phyloP scores from a whole-genome alignment of 2,888 invertebrate species.

The Drosophila lacicola region DNA sequence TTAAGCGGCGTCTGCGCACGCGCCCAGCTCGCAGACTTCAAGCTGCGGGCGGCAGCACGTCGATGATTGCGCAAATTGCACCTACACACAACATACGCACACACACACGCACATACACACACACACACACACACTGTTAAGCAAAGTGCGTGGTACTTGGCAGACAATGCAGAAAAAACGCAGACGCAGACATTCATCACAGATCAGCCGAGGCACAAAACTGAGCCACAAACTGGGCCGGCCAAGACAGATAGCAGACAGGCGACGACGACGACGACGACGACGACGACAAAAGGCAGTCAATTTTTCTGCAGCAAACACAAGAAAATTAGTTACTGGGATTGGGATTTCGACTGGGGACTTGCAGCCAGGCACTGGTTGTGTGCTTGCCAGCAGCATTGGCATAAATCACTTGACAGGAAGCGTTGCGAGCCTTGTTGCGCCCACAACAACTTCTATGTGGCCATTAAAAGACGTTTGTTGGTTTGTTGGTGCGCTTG shows the following conservation, averaged over 20 bases:
- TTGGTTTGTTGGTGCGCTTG: conserved; percentile 52
- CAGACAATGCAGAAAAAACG: conserved; percentile 47
- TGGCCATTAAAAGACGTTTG: conserved; percentile 80
- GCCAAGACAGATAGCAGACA: conserved; percentile 53
- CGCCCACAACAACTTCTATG: conserved; percentile 77
- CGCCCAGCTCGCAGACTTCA: conserved; percentile 55
- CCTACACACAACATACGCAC: conserved; percentile 64
- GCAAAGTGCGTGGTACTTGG: conserved; percentile 78
- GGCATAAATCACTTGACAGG: conserved; percentile 80
- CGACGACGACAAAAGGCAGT: conserved; percentile 70
- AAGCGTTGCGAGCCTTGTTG: conserved; percentile 79
- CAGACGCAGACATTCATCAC: conserved; percentile 70
- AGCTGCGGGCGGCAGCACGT: conserved; percentile 30
- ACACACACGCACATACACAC: conserved; percentile 13
- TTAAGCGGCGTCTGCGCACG: conserved; percentile 71
- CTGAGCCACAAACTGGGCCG: conserved; percentile 54
- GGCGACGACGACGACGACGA: conserved; percentile 33
- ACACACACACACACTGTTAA: conserved; percentile 24
- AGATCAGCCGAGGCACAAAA: conserved; percentile 61
- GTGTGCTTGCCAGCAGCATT: conserved; percentile 62
- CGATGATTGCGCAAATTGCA: conserved; percentile 81
- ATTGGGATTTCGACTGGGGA: conserved; percentile 17
- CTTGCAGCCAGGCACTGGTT: conserved; percentile 1
- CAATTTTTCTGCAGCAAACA: conserved; percentile 78
- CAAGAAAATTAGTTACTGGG: conserved; percentile 72